A percentile compares a stretch with the other conserved stretches of the same genome.
phyloP scores from a whole-genome alignment of 2,888 invertebrate genomes.

The Malthinus seriepunctatus region DNA sequence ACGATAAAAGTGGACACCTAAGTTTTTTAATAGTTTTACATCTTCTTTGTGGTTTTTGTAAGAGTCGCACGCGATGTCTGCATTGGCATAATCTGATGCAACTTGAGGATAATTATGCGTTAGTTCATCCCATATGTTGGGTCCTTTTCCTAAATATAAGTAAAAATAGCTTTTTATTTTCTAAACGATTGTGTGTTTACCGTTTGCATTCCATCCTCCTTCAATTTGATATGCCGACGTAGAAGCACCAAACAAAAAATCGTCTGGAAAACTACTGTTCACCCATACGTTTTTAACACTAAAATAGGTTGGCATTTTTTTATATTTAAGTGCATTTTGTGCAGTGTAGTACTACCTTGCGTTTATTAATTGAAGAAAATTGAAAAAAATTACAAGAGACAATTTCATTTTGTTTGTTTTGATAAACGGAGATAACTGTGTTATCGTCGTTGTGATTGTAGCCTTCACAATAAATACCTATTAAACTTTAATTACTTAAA shows the following conservation, averaged over 20 bases:
- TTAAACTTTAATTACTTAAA: no score
- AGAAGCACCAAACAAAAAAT: conserved; percentile 47
- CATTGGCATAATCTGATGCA: conserved; percentile 60
- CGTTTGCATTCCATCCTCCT: conserved; percentile 49
- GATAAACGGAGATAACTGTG: no score
- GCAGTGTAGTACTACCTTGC: no score
- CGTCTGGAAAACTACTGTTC: conserved; percentile 35
- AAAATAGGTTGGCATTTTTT: no score
- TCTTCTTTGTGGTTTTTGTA: conserved; percentile 67
- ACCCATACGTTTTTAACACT: no score
- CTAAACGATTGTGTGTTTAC: conserved; percentile 27
- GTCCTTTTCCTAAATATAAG: conserved; percentile 58
- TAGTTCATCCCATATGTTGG: conserved; percentile 69
- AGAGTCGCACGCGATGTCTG: conserved; percentile 67
- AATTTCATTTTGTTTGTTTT: no score
- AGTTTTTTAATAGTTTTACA: conserved; percentile 57
- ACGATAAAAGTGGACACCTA: conserved; percentile 63
- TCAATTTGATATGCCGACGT: conserved; percentile 50
- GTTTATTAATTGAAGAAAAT: no score
- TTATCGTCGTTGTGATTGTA: no score
- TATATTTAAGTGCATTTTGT: no score
- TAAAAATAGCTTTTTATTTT: background rate
- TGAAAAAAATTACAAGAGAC: no score
- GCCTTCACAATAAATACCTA: no score
- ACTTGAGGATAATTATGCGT: conserved; percentile 58